A percentile compares a stretch with the other conserved stretches of the same genome.
Conservation (phyloP, 2,797 vertebrate species). For the Anas georgica region DNA sequence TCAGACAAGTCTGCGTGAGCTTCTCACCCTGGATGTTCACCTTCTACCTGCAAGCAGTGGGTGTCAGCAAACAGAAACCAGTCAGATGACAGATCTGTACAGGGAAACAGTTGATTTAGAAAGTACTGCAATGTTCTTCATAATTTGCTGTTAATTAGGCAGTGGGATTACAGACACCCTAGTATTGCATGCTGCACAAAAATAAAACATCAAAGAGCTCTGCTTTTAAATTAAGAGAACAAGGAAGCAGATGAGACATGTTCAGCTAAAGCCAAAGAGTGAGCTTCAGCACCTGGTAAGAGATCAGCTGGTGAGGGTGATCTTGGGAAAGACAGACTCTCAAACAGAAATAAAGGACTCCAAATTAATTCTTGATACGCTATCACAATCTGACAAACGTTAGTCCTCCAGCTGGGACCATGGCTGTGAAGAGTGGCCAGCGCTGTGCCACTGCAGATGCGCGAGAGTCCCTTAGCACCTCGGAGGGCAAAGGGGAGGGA, state of each 20-base stretch:
- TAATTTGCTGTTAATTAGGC: conserved; percentile 13
- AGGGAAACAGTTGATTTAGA: neutral
- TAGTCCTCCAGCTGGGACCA: neutral
- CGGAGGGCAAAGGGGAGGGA: neutral
- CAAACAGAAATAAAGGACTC: neutral
- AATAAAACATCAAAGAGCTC: neutral
- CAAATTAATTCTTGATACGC: neutral
- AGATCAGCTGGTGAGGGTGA: neutral
- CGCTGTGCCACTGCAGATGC: neutral
- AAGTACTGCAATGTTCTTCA: neutral
- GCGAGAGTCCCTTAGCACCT: neutral
- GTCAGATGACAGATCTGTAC: neutral
- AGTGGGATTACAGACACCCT: neutral
- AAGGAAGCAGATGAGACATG: neutral
- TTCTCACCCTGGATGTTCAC: neutral
- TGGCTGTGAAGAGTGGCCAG: neutral
- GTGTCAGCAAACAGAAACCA: neutral
- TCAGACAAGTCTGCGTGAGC: neutral
- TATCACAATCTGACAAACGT: neutral
- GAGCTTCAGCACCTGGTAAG: neutral
- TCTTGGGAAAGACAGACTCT: neutral
- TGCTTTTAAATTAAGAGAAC: neutral
- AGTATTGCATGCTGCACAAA: neutral
- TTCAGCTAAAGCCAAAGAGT: neutral
- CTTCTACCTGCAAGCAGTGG: neutral